A percentile compares a stretch with the other conserved stretches of the same genome.
Conservation (phyloP, 2,888 invertebrate genomes). For the Eristalis intricaria region DNA sequence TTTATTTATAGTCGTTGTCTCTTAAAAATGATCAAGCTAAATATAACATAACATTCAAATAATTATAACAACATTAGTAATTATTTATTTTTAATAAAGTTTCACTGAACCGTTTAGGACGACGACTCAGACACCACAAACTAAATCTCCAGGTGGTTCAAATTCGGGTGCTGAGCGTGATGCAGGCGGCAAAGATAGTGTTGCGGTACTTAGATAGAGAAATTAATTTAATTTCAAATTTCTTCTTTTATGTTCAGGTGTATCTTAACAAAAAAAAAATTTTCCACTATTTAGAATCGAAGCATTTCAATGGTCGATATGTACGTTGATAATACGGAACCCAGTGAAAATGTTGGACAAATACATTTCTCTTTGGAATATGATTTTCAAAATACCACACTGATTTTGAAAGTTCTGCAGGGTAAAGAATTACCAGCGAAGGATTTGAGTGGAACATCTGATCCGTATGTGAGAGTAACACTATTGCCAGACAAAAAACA, state of each 20-base stretch:
- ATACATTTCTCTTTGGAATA: conserved; percentile 96
- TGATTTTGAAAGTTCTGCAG: conserved; percentile 95
- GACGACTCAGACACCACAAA: conserved; percentile 83
- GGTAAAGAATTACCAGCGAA: conserved; percentile 97
- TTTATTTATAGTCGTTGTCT: background rate
- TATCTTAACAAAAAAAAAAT: background rate
- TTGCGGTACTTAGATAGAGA: conserved; percentile 71
- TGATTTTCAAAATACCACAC: conserved; percentile 95
- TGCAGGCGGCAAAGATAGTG: conserved; percentile 75
- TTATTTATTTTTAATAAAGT: conserved; percentile 72
- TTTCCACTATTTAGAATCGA: conserved; percentile 88
- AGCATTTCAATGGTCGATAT: conserved; percentile 96
- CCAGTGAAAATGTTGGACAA: conserved; percentile 96
- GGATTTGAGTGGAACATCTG: conserved; percentile 95
- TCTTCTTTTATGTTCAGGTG: background rate
- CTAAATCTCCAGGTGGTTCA: conserved; percentile 89
- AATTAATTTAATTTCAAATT: background rate
- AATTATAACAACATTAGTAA: conserved; percentile 26
- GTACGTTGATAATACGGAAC: conserved; percentile 96
- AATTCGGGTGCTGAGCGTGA: conserved; percentile 82
- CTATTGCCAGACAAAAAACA: conserved; percentile 95
- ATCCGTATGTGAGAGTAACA: conserved; percentile 95
- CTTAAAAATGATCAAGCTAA: background rate
- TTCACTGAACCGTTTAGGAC: conserved; percentile 75
- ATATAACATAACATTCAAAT: background rate